These are phyloP conservation scores for Dorcus hopei DNA, from an alignment of 2,888 invertebrate species.

Conservation along the genomic window DNA sequence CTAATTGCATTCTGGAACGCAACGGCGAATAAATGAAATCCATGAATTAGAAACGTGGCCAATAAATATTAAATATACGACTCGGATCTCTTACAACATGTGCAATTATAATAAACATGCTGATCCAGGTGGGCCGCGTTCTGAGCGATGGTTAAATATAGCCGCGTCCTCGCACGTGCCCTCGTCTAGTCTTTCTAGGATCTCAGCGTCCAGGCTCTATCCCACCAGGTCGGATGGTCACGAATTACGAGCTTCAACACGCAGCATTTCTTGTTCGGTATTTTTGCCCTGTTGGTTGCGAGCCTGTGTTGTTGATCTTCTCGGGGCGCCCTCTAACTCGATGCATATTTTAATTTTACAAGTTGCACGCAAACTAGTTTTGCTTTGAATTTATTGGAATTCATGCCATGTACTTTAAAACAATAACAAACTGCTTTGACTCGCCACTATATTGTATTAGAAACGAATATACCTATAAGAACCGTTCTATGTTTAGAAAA, in stretches of 20 bases:
- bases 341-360: too few relatives aligned
- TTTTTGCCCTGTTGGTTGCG: too few relatives aligned
- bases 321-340: too few relatives aligned
- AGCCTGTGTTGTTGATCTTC: too few relatives aligned
- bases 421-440: too few relatives aligned
- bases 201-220: background rate
- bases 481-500: too few relatives aligned
- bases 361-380: too few relatives aligned
- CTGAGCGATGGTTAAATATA: background rate
- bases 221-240: background rate
- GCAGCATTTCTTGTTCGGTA: background rate
- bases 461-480: too few relatives aligned
- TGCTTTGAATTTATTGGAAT: too few relatives aligned
- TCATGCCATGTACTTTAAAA: too few relatives aligned
- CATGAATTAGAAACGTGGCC: constrained; percentile 1
- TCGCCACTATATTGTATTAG: too few relatives aligned
- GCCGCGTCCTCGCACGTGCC: background rate
- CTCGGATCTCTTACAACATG: background rate
- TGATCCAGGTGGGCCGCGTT: background rate
- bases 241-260: background rate
- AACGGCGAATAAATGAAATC: constrained; percentile 1
- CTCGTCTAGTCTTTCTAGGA: background rate
- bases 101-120: constrained; percentile 1
- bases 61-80: background rate
- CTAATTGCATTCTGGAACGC: background rate